Evolutionary conservation across 2,888 invertebrate genomes (phyloP).

Genomic region (Beris morrisii): DNA sequence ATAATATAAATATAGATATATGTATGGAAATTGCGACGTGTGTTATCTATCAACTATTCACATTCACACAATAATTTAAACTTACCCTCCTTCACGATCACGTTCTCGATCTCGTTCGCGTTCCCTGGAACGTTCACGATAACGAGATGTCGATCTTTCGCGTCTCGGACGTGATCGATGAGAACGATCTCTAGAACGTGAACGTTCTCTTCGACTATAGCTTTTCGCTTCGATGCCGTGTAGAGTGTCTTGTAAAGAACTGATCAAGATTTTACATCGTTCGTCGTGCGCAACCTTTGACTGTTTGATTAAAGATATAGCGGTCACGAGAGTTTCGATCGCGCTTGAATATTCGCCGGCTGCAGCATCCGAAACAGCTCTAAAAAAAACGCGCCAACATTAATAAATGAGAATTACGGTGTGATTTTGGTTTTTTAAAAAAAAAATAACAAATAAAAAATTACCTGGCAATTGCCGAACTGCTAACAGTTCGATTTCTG

Average conservation of each 20-base stretch:
- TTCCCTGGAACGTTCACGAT: conserved; percentile 72
- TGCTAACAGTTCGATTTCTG: conserved; percentile 95
- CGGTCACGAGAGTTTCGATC: conserved; percentile 97
- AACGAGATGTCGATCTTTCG: conserved; percentile 60
- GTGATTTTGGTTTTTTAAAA: background rate
- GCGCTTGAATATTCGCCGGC: conserved; percentile 98
- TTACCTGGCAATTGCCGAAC: conserved; percentile 84
- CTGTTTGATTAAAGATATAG: conserved; percentile 97
- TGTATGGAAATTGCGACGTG: no score
- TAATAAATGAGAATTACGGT: background rate
- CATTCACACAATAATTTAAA: conserved; percentile 38
- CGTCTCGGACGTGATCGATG: conserved; percentile 56
- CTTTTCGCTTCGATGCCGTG: conserved; percentile 98
- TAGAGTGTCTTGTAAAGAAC: conserved; percentile 93
- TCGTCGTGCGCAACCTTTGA: conserved; percentile 86
- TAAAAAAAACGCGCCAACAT: conserved; percentile 40
- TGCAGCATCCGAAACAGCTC: conserved; percentile 96
- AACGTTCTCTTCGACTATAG: conserved; percentile 75
- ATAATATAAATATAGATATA: conserved; percentile 9
- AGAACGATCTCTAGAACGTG: conserved; percentile 58
- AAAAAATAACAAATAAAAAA: conserved; percentile 6
- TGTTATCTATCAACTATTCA: background rate
- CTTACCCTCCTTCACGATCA: conserved; percentile 61
- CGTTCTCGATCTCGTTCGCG: conserved; percentile 64
- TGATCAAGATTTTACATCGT: conserved; percentile 95